These are phyloP conservation scores for Hydrophis major DNA, from an alignment of 2,797 vertebrate species.

Conservation along the genomic window DNA sequence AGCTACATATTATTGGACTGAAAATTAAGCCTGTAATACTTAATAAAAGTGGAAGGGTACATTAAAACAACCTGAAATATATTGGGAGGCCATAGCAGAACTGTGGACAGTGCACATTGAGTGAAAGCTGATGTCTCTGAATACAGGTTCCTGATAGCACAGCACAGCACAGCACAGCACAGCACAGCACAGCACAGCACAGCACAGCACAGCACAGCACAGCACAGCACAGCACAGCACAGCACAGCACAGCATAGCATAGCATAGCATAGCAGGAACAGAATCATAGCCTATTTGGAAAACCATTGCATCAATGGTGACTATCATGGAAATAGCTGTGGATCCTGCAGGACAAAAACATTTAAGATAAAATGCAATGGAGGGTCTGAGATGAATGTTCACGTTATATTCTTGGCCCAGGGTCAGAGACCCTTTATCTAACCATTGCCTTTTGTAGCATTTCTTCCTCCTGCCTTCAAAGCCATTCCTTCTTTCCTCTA, in stretches of 20 bases:
- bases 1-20: neutral
- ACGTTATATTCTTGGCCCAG: neutral
- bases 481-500: neutral
- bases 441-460: neutral
- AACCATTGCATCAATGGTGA: neutral
- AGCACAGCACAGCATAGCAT: neutral
- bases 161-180: neutral
- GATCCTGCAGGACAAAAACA: neutral
- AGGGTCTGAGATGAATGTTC: neutral
- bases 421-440: neutral
- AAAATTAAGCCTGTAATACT: neutral
- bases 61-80: neutral
- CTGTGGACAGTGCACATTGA: neutral
- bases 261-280: neutral
- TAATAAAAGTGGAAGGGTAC: neutral
- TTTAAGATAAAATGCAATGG: neutral
- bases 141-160: neutral
- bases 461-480: neutral
- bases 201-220: neutral
- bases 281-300: neutral
- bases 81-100: neutral
- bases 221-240: neutral
- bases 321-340: neutral
- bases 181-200: neutral
- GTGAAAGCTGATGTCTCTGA: neutral